These are phyloP conservation scores for Astyanax mexicanus DNA, from an alignment of 2,797 vertebrate species.

Conservation along the genomic window DNA sequence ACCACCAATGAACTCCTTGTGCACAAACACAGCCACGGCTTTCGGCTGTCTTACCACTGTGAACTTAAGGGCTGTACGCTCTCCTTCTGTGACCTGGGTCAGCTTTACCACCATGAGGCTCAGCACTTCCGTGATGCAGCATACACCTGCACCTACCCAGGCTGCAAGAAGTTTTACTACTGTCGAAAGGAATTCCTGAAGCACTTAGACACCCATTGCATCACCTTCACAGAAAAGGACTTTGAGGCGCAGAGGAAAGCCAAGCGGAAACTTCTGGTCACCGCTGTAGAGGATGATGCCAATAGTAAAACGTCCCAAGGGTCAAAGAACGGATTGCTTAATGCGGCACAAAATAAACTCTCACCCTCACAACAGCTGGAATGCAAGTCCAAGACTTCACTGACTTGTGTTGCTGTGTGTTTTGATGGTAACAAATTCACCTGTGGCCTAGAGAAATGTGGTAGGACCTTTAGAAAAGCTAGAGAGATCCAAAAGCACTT, in stretches of 20 bases:
- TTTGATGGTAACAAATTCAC: conserved; percentile 90
- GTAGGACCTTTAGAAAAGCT: conserved; percentile 87
- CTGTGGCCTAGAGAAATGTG: conserved; percentile 91
- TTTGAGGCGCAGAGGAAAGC: conserved; percentile 79
- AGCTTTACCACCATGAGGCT: conserved; percentile 97
- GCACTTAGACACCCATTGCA: conserved; percentile 89
- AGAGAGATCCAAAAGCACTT: conserved; percentile 90
- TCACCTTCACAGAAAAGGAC: conserved; percentile 79
- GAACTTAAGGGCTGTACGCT: conserved; percentile 93
- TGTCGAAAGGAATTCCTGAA: conserved; percentile 91
- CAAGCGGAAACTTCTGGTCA: conserved; percentile 69
- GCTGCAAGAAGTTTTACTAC: conserved; percentile 93
- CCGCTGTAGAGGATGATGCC: conserved; percentile 44
- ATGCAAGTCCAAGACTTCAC: conserved; percentile 63
- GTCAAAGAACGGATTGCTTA: conserved; percentile 53
- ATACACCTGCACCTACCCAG: conserved; percentile 86
- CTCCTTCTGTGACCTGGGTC: conserved; percentile 92
- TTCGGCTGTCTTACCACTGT: conserved; percentile 89
- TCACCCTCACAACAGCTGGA: conserved; percentile 55
- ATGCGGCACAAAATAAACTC: conserved; percentile 52
- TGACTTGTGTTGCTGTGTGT: conserved; percentile 84
- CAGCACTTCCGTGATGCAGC: conserved; percentile 97
- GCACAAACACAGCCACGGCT: conserved; percentile 94
- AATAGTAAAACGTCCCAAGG: conserved; percentile 42
- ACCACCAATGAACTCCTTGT: conserved; percentile 89